Evolutionary conservation across 37 sponge, comb jelly and placozoan genomes (phyloP).

Genomic region (Mnemiopsis leidyi): DNA sequence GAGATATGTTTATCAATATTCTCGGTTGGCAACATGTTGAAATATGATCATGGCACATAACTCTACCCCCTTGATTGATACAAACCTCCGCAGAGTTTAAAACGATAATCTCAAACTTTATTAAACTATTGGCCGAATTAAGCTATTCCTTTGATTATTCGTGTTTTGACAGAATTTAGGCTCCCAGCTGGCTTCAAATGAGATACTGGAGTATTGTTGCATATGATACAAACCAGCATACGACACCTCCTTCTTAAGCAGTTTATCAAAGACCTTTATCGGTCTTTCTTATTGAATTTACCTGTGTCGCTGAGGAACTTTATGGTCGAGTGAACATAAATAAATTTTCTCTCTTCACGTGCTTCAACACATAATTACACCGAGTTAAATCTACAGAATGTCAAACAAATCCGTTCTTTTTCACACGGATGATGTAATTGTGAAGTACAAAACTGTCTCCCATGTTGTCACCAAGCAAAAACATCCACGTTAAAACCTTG

Average conservation of each 20-base stretch:
- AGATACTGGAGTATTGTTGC: not conserved
- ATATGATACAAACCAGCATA: too few relatives aligned
- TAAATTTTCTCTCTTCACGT: too few relatives aligned
- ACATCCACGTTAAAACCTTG: too few relatives aligned
- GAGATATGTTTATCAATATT: too few relatives aligned
- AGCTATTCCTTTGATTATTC: not conserved
- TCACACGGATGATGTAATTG: not conserved
- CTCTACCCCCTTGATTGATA: not conserved
- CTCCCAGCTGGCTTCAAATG: not conserved
- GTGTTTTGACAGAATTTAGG: not conserved
- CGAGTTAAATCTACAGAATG: not conserved
- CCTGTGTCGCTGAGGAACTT: not conserved
- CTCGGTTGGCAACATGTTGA: too few relatives aligned
- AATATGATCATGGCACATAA: not conserved
- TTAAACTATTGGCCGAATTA: too few relatives aligned
- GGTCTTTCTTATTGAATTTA: too few relatives aligned
- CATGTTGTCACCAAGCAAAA: not conserved
- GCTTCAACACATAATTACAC: not conserved
- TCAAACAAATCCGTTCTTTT: not conserved
- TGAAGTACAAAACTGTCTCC: not conserved
- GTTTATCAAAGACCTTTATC: too few relatives aligned
- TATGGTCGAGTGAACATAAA: not conserved
- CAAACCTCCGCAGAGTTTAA: not conserved
- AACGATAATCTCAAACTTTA: not conserved
- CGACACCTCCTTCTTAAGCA: too few relatives aligned